Conservation (phyloP, 35 echinoderm and acorn worm species). For the Ptychodera flava region DNA sequence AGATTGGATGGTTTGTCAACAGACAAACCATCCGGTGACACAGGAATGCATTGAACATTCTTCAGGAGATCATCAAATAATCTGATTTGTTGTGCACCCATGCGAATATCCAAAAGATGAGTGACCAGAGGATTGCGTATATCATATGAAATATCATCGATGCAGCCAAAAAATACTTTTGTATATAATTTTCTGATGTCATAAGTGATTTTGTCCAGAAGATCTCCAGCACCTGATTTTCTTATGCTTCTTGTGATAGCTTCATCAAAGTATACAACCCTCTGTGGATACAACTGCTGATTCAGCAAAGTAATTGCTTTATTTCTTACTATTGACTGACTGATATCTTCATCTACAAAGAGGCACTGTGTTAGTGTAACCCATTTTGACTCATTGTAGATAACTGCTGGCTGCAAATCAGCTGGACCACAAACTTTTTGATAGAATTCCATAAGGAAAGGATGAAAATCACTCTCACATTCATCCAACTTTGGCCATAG, state of each 20-base stretch:
- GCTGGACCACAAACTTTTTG: background rate
- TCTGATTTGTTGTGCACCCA: slow-evolving; percentile 4
- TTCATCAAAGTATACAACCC: background rate
- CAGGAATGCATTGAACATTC: slow-evolving; percentile 31
- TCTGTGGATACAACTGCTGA: background rate
- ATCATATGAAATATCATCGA: background rate
- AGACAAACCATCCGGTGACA: background rate
- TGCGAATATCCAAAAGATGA: slow-evolving; percentile 19
- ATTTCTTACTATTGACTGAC: background rate
- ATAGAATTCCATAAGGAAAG: slow-evolving; percentile 32
- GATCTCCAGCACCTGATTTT: background rate
- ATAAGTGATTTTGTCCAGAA: background rate
- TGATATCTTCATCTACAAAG: slow-evolving; percentile 1
- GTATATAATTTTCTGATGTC: background rate
- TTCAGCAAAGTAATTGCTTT: background rate
- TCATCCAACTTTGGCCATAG: slow-evolving; percentile 27
- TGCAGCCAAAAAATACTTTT: background rate
- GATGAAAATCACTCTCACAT: slow-evolving; percentile 18
- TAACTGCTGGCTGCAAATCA: background rate
- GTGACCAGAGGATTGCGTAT: slow-evolving; percentile 2
- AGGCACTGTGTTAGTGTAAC: slow-evolving; percentile 11
- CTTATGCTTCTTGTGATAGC: background rate
- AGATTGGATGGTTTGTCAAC: slow-evolving; percentile 15
- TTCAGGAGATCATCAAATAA: slow-evolving; percentile 12
- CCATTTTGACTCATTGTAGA: slow-evolving; percentile 19